These are phyloP conservation scores for Trichogramma pretiosum DNA, from an alignment of 1,140 invertebrate species.

Conservation along the genomic window DNA sequence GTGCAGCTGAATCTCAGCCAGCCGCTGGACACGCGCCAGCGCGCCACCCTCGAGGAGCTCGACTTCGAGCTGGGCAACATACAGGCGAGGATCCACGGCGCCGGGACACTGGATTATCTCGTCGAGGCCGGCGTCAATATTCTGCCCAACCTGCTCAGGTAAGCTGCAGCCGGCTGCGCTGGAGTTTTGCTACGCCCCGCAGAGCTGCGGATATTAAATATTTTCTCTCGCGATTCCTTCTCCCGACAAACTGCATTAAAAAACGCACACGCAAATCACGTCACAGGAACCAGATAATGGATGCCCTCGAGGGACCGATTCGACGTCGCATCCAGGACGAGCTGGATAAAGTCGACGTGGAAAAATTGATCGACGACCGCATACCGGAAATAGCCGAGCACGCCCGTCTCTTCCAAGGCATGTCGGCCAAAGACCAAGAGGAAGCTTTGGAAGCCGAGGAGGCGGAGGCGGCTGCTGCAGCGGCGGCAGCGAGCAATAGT, in stretches of 20 bases:
- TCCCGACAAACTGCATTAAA: too few relatives aligned
- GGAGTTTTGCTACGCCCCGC: too few relatives aligned
- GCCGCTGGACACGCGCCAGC: slow-evolving; percentile 64
- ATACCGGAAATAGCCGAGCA: slow-evolving; percentile 55
- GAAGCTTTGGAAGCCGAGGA: slow-evolving; percentile 31
- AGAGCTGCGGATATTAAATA: too few relatives aligned
- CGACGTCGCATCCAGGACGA: slow-evolving; percentile 59
- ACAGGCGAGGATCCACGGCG: slow-evolving; percentile 60
- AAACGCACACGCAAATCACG: background rate
- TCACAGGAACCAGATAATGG: slow-evolving; percentile 66
- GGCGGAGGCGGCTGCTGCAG: slow-evolving; percentile 15
- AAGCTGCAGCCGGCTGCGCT: too few relatives aligned
- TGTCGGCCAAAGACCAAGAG: slow-evolving; percentile 26
- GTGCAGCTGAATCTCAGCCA: slow-evolving; percentile 61
- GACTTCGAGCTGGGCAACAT: slow-evolving; percentile 76
- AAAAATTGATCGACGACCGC: slow-evolving; percentile 59
- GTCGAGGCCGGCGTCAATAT: slow-evolving; percentile 70
- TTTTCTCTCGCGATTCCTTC: too few relatives aligned
- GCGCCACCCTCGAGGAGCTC: slow-evolving; percentile 59
- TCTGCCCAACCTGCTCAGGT: slow-evolving; percentile 67
- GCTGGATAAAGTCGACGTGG: slow-evolving; percentile 62
- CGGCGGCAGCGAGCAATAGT: too few relatives aligned
- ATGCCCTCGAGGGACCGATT: slow-evolving; percentile 66
- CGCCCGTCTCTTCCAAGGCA: slow-evolving; percentile 32
- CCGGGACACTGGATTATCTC: slow-evolving; percentile 71